These are phyloP conservation scores for Heliconius eleuchia DNA, from an alignment of 1,140 invertebrate genomes.

Conservation along the genomic window DNA sequence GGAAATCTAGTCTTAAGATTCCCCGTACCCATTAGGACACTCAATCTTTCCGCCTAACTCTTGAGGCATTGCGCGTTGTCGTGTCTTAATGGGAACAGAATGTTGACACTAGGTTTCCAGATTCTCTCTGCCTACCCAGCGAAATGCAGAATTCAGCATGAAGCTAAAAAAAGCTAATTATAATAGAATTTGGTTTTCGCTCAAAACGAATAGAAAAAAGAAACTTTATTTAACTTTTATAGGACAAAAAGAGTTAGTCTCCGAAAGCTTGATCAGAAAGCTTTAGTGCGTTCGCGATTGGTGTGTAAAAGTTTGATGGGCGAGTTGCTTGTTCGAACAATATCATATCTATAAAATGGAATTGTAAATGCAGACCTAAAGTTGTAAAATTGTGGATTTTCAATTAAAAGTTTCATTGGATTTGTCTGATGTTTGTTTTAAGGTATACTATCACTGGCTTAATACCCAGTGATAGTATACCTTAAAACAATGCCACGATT, in stretches of 20 bases:
- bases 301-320: constrained; percentile 20
- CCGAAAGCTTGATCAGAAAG: constrained; percentile 1
- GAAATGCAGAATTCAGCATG: too few species aligned
- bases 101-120: too few species aligned
- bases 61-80: too few species aligned
- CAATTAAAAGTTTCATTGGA: neutral
- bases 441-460: neutral
- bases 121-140: too few species aligned
- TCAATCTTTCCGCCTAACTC: too few species aligned
- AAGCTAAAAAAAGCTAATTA: neutral
- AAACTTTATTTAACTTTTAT: neutral
- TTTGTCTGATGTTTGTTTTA: neutral
- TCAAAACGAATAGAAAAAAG: neutral
- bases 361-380: neutral
- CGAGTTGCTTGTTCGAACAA: constrained; percentile 6
- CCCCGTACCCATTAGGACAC: too few species aligned
- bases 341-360: constrained; percentile 5
- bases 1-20: too few species aligned
- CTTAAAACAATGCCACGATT: too few species aligned
- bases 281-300: neutral
- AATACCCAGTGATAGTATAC: too few species aligned
- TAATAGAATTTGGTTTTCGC: neutral
- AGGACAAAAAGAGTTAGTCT: neutral
- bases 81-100: too few species aligned
- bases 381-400: neutral